A percentile compares a stretch with the other conserved stretches of the same genome.
Conservation (phyloP, 2,797 vertebrate species). For the Thamnophis elegans region DNA sequence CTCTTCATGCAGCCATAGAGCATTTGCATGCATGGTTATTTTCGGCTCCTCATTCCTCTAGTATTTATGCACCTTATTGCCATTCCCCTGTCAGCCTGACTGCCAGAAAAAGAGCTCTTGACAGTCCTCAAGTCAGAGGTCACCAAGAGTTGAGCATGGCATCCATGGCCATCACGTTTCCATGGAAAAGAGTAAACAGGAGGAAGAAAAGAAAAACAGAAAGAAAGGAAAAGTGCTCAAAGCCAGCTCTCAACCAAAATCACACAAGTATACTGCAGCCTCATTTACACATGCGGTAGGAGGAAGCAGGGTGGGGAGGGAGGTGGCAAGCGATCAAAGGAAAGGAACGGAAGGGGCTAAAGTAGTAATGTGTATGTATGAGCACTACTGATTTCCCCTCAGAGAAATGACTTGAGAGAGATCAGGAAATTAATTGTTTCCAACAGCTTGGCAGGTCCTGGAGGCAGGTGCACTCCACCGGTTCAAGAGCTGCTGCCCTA, state of each 20-base stretch:
- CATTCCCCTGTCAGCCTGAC: constrained; percentile 16
- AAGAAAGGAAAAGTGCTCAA: constrained; percentile 40
- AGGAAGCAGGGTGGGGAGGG: neutral
- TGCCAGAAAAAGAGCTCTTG: constrained; percentile 36
- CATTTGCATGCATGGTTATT: neutral
- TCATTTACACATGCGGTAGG: constrained; percentile 6
- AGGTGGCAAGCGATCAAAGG: constrained; percentile 21
- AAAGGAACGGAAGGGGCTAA: constrained; percentile 32
- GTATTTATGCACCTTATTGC: constrained; percentile 43
- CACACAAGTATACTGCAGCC: constrained; percentile 29
- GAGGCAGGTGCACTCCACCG: constrained; percentile 48
- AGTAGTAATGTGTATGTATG: constrained; percentile 18
- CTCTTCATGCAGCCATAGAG: constrained; percentile 17
- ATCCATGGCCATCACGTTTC: constrained; percentile 25
- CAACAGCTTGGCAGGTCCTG: constrained; percentile 24
- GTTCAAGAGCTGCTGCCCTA: constrained; percentile 37
- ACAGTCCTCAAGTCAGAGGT: constrained; percentile 34
- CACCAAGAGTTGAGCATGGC: neutral
- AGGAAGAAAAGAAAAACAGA: constrained; percentile 25
- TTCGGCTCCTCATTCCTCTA: constrained; percentile 7
- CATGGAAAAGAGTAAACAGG: constrained; percentile 23
- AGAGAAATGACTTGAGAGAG: neutral
- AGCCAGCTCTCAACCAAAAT: constrained; percentile 33
- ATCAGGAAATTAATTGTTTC: constrained; percentile 20
- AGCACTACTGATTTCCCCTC: constrained; percentile 5